Evolutionary conservation across 2,797 vertebrate genomes (phyloP).

Genomic region (Coccyzus lansbergi): DNA sequence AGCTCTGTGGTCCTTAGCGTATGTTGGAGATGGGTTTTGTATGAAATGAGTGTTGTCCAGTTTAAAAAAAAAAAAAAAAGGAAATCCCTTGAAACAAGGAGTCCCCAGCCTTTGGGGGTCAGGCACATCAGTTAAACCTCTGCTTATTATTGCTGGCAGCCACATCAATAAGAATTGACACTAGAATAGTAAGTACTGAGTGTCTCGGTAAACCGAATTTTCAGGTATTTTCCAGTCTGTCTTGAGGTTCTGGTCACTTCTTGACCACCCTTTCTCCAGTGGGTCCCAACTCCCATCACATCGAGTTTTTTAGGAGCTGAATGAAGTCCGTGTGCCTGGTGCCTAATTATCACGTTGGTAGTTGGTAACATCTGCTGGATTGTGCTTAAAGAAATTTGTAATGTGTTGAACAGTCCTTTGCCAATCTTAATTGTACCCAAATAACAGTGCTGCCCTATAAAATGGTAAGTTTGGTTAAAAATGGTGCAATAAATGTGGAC

Average conservation of each 20-base stretch:
- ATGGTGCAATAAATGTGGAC: background rate
- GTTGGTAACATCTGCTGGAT: background rate
- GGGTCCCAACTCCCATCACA: background rate
- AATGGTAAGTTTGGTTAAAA: conserved; percentile 43
- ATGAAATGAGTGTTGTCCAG: rapidly evolving
- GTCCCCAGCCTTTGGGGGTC: background rate
- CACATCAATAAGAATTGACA: background rate
- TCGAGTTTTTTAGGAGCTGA: background rate
- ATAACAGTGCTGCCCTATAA: conserved; percentile 6
- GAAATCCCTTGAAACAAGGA: background rate
- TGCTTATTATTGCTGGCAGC: background rate
- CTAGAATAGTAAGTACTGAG: background rate
- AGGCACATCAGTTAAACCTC: background rate
- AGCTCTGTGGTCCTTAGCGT: background rate
- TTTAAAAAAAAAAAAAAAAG: no score
- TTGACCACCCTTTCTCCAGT: background rate
- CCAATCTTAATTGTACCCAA: conserved; percentile 29
- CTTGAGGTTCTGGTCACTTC: background rate
- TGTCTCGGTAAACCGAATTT: background rate
- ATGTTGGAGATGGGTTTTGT: background rate
- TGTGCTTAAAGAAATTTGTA: background rate
- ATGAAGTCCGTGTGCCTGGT: rapidly evolving
- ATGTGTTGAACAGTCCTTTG: conserved; percentile 32
- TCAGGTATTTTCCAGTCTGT: background rate
- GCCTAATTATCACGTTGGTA: rapidly evolving